Evolutionary conservation across 2,888 invertebrate species (phyloP).

Genomic region (Amaurobius ferox): DNA sequence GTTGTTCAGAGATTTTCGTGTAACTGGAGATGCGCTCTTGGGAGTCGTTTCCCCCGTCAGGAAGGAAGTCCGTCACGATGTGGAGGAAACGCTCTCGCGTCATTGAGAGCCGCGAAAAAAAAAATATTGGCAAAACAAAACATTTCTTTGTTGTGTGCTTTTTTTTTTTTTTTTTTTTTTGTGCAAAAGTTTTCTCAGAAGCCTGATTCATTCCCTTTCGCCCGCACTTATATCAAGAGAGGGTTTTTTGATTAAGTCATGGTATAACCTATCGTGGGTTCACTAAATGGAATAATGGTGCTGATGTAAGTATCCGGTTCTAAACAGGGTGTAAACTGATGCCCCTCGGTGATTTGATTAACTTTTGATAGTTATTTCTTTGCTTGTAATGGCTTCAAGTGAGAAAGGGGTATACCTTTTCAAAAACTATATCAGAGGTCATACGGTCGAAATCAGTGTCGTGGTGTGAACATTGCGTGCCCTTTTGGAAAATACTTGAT

Average conservation of each 20-base stretch:
- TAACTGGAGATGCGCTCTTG: constrained; percentile 1
- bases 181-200: constrained; percentile 2
- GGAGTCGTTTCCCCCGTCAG: constrained; percentile 9
- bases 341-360: not conserved
- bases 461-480: too few relatives aligned
- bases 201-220: not conserved
- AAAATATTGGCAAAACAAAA: constrained; percentile 10
- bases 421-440: too few relatives aligned
- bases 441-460: too few relatives aligned
- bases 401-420: too few relatives aligned
- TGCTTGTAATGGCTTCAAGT: too few relatives aligned
- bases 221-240: not conserved
- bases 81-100: constrained; percentile 9
- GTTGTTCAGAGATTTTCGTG: not conserved
- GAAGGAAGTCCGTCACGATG: not conserved
- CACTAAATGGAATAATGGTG: not conserved
- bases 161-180: too few relatives aligned
- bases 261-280: not conserved
- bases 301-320: constrained; percentile 12
- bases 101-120: constrained; percentile 2
- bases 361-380: not conserved
- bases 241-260: constrained; percentile 12
- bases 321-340: not conserved
- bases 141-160: constrained; percentile 14
- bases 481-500: too few relatives aligned